Conservation (phyloP, 1,140 invertebrate genomes). For the Cotesia vestalis region DNA sequence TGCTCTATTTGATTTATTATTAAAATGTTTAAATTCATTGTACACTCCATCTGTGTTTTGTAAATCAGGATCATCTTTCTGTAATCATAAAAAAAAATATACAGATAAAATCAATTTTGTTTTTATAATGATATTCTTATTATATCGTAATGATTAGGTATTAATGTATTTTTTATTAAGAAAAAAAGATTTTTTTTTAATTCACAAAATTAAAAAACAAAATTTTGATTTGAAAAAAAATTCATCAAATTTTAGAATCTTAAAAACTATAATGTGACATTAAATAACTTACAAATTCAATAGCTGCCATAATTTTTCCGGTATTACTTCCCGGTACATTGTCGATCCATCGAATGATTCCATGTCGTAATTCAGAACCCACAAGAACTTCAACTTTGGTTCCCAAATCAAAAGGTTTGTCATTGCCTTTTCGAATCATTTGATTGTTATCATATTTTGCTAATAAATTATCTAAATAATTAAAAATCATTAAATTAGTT, state of each 20-base stretch:
- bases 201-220: no score
- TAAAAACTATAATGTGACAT: conserved; percentile 46
- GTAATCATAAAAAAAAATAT: conserved; percentile 69
- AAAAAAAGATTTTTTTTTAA: no score
- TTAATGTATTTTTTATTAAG: no score
- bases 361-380: conserved; percentile 71
- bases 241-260: not conserved
- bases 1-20: conserved; percentile 75
- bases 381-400: conserved; percentile 78
- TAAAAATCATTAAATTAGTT: conserved; percentile 24
- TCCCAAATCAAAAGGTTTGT: conserved; percentile 73
- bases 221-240: no score
- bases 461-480: conserved; percentile 47
- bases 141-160: no score
- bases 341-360: conserved; percentile 90
- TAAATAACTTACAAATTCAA: conserved; percentile 71
- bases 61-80: conserved; percentile 68
- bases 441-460: conserved; percentile 58
- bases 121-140: no score
- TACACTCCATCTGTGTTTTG: conserved; percentile 79
- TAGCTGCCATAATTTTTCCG: conserved; percentile 71
- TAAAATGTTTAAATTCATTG: conserved; percentile 76
- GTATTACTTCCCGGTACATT: conserved; percentile 60
- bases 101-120: not conserved
- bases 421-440: conserved; percentile 53